These are phyloP conservation scores for Melipona bicolor DNA, from an alignment of 2,888 invertebrate genomes.

Conservation along the genomic window DNA sequence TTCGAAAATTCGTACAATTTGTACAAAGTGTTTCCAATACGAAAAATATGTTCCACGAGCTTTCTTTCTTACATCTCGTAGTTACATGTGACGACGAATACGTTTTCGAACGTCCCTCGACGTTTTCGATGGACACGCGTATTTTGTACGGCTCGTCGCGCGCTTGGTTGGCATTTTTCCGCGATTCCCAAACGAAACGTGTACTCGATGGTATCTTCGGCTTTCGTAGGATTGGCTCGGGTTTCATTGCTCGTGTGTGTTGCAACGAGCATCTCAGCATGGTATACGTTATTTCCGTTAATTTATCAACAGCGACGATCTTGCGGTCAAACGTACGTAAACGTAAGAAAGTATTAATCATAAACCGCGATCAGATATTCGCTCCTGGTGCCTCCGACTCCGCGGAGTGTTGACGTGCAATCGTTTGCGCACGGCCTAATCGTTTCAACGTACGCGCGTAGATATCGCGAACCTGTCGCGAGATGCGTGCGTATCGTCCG, in stretches of 20 bases:
- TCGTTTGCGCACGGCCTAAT: slow-evolving; percentile 24
- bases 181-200: slow-evolving; percentile 15
- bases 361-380: slow-evolving; percentile 39
- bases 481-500: slow-evolving; percentile 11
- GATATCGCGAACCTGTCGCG: background rate
- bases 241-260: slow-evolving; percentile 34
- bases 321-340: slow-evolving; percentile 50
- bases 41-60: too few species aligned
- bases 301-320: slow-evolving; percentile 62
- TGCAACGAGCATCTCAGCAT: slow-evolving; percentile 18
- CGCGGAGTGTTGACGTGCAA: slow-evolving; percentile 45
- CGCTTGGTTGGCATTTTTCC: background rate
- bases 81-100: too few species aligned
- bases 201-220: slow-evolving; percentile 21
- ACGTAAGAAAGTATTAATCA: slow-evolving; percentile 61
- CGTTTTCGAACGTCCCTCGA: background rate
- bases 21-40: too few species aligned
- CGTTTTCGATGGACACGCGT: background rate
- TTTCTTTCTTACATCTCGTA: too few species aligned
- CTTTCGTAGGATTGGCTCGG: slow-evolving; percentile 38
- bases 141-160: background rate
- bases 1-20: too few species aligned
- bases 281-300: slow-evolving; percentile 42
- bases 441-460: slow-evolving; percentile 12
- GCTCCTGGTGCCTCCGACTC: background rate